phyloP scores from a whole-genome alignment of 2,888 invertebrate species.

The Caenorhabditis sp. region DNA sequence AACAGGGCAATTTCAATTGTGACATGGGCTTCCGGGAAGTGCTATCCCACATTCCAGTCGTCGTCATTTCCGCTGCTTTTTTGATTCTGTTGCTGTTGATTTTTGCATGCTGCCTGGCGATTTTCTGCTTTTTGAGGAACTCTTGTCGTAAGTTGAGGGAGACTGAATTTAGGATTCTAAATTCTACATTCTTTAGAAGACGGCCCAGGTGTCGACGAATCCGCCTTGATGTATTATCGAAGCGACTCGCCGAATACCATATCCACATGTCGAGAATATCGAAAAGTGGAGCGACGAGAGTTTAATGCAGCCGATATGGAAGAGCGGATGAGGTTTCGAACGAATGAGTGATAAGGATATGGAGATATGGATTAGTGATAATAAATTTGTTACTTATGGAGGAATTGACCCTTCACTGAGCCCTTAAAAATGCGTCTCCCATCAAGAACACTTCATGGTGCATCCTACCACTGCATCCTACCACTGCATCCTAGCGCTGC shows the following conservation, averaged over 20 bases:
- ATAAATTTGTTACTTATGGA: no score
- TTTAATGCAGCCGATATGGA: conserved; percentile 71
- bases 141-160: conserved; percentile 46
- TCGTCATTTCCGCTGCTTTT: conserved; percentile 53
- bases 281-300: conserved; percentile 67
- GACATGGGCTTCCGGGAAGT: conserved; percentile 71
- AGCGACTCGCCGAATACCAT: conserved; percentile 68
- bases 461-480: no score
- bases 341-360: conserved; percentile 28
- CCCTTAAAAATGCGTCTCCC: no score
- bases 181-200: no score
- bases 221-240: conserved; percentile 69
- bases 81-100: conserved; percentile 57
- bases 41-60: conserved; percentile 60
- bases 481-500: no score
- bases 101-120: conserved; percentile 47
- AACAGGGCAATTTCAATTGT: conserved; percentile 74
- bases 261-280: conserved; percentile 67
- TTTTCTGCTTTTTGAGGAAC: conserved; percentile 63
- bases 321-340: conserved; percentile 69
- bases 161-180: no score
- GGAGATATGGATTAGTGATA: no score
- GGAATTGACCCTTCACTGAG: no score
- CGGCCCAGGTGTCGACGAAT: conserved; percentile 60
- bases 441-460: no score